These are phyloP conservation scores for Capitella teleta DNA, from an alignment of 1,140 invertebrate genomes.

Conservation along the genomic window DNA sequence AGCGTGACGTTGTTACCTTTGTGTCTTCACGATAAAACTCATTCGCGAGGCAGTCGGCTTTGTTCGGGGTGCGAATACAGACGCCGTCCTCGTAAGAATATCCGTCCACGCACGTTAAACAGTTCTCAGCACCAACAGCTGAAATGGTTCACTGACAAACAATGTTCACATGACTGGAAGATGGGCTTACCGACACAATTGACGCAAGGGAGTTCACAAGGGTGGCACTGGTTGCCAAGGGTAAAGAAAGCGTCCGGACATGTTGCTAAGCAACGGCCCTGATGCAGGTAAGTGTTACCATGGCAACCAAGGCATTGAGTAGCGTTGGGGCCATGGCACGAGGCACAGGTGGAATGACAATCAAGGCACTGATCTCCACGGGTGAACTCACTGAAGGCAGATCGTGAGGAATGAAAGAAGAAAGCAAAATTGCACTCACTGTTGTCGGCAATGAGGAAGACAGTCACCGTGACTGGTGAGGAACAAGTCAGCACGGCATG, in stretches of 20 bases:
- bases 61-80: not conserved
- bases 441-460: not conserved
- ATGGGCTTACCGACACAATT: not conserved
- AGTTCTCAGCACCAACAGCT: too few relatives aligned
- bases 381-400: not conserved
- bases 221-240: not conserved
- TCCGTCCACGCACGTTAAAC: not conserved
- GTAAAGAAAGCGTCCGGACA: constrained; percentile 3
- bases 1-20: too few relatives aligned
- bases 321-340: not conserved
- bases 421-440: too few relatives aligned
- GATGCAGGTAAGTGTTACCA: too few relatives aligned
- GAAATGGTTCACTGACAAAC: too few relatives aligned
- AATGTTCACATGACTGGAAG: too few relatives aligned
- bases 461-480: too few relatives aligned
- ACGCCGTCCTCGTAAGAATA: not conserved
- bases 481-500: too few relatives aligned
- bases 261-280: not conserved
- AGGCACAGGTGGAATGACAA: constrained; percentile 3
- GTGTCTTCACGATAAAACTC: too few relatives aligned
- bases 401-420: too few relatives aligned
- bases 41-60: too few relatives aligned
- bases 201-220: constrained; percentile 6
- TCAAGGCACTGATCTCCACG: not conserved
- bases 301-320: not conserved